Conservation (phyloP, 2,797 vertebrate species). For the Sebastes glaucus region DNA sequence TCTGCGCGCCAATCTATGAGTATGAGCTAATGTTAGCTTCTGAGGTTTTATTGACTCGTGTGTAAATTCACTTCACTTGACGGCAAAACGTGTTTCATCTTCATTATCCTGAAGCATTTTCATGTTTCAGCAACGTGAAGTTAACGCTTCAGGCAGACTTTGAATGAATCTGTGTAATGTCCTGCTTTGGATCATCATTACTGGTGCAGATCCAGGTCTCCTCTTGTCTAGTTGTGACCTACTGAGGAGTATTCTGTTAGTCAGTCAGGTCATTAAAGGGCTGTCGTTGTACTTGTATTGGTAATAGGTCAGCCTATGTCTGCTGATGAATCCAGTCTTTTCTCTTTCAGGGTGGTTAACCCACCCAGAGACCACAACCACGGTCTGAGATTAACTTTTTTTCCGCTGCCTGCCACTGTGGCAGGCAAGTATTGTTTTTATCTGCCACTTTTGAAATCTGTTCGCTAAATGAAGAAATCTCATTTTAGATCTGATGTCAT, state of each 20-base stretch:
- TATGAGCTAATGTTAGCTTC: neutral
- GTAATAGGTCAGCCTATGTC: no score
- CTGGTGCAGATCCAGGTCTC: neutral
- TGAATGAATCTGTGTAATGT: neutral
- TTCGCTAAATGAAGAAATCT: no score
- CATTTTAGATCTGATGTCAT: no score
- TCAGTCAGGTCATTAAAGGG: no score
- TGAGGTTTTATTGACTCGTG: neutral
- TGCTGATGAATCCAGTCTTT: neutral
- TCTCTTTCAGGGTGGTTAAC: neutral
- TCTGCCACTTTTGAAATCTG: no score
- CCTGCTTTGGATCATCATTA: no score
- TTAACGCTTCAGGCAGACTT: neutral
- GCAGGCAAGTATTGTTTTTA: no score
- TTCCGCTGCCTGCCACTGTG: no score
- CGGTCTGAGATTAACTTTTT: no score
- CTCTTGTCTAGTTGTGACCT: neutral
- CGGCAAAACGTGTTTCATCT: neutral
- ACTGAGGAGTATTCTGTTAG: no score
- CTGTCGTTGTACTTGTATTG: no score
- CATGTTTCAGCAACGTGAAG: neutral
- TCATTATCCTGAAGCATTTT: no score
- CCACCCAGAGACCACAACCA: neutral
- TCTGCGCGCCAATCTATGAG: conserved; percentile 30
- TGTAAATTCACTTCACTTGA: neutral